Evolutionary conservation across 2,797 vertebrate species (phyloP), one percentile per base, ranked within the genome.

Genomic region (Ammospiza maritima): DNA sequence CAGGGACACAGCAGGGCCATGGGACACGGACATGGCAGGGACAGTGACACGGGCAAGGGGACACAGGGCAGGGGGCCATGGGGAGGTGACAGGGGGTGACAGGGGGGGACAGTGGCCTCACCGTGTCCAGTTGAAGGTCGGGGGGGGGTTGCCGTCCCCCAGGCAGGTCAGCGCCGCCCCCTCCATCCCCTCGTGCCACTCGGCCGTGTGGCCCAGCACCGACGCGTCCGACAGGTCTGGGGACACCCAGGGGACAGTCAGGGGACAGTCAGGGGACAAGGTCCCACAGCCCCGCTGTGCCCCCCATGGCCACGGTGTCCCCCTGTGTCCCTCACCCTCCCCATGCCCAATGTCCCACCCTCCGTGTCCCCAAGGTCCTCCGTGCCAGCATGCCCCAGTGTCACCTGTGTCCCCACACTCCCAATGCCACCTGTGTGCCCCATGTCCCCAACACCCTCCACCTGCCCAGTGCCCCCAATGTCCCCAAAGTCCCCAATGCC

Each of bases 51-150:
- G 4, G 16, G 15, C 1, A 2, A 4, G 26, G 60, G 25, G 53
- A 34, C 14, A 6, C 42, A 13, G 32, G 42, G 25, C 53, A 17
- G 71, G 50, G 38, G 36, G 34, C 15, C 11, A 1, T 40, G 48
- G 20, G 47, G 34, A 38, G 64, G 64, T 62, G 61, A 13, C 61
- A 40, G 26, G 12, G 9, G 44, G 62, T 6, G 67, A 6, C 27
- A 47, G 14, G 30, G 17, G 60, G 32, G 17, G 70, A 8, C 42
- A 54, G 15, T 11, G 51, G 53, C 62, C 94, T 93, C 98, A 99
- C 99, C 99, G 98, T 45, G 95, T 98, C 99, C 99, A 99, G 93
- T 98, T 99, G 97, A 98, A 98, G 2, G 72, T 97, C 17, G 98
- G 97, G 3, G 98, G 97, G 3, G 99, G 99, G 95, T 99, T 99